These are phyloP conservation scores for Hassar affinis DNA, from an alignment of 2,113 vertebrate species.

Conservation along the genomic window DNA sequence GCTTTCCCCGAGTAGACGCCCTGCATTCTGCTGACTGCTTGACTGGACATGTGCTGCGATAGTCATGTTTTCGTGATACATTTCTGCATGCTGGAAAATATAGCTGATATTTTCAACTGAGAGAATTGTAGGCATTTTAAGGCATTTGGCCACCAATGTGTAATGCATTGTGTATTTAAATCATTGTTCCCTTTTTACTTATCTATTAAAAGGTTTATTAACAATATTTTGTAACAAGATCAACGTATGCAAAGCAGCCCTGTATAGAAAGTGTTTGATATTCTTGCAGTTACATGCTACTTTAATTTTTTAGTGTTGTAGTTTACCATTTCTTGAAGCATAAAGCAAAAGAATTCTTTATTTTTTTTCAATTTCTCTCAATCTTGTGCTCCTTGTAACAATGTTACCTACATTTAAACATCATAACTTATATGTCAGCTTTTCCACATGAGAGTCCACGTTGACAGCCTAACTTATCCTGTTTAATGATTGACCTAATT, in stretches of 20 bases:
- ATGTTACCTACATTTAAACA: not conserved
- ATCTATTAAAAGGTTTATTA: not conserved
- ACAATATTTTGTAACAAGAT: too few relatives aligned
- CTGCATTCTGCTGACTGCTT: not conserved
- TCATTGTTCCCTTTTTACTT: not conserved
- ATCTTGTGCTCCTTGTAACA: not conserved
- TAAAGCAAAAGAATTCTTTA: not conserved
- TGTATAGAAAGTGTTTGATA: not conserved
- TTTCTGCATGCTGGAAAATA: not conserved
- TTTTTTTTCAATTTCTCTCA: not conserved
- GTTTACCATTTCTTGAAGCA: not conserved
- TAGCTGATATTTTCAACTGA: not conserved
- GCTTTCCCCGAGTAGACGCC: constrained; percentile 89
- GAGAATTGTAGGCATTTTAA: not conserved
- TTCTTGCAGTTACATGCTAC: not conserved
- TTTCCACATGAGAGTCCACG: not conserved
- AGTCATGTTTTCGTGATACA: not conserved
- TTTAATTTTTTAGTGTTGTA: not conserved
- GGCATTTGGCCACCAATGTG: not conserved
- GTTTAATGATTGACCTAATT: constrained; percentile 5
- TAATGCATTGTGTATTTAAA: constrained; percentile 1
- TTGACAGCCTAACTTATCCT: not conserved
- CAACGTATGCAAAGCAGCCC: not conserved
- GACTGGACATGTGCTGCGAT: not conserved
- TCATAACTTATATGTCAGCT: not conserved